Conservation (phyloP, 1,140 invertebrate species). For the Teleogryllus occipitalis region DNA sequence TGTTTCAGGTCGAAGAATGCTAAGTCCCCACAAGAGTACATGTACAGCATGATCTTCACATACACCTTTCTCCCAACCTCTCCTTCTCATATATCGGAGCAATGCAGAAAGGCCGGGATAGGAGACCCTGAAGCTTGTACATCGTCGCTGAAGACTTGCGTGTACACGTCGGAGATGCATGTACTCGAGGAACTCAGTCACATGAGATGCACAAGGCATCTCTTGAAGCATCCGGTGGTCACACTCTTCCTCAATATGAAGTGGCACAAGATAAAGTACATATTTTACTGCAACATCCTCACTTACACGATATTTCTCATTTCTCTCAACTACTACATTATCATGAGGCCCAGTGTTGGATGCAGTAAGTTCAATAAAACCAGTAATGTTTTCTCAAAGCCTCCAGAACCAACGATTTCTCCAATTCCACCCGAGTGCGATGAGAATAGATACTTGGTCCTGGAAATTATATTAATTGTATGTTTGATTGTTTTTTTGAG, state of each 20-base stretch:
- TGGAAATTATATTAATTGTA: conserved; percentile 39
- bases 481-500: conserved; percentile 42
- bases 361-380: neutral
- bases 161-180: conserved; percentile 33
- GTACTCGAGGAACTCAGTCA: conserved; percentile 55
- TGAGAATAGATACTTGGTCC: neutral
- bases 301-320: conserved; percentile 49
- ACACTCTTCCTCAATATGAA: conserved; percentile 72
- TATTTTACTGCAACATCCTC: conserved; percentile 13
- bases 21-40: neutral
- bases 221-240: conserved; percentile 69
- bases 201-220: conserved; percentile 48
- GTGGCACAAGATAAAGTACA: conserved; percentile 54
- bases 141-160: neutral
- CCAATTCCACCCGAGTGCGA: neutral
- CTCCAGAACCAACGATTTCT: neutral
- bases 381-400: neutral
- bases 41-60: neutral
- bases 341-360: conserved; percentile 28
- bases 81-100: neutral
- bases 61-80: neutral
- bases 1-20: neutral
- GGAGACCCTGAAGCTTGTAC: neutral
- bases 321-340: conserved; percentile 54
- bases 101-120: neutral